These are phyloP conservation scores for Bombus waltoni DNA, from an alignment of 1,140 invertebrate genomes.

Conservation along the genomic window DNA sequence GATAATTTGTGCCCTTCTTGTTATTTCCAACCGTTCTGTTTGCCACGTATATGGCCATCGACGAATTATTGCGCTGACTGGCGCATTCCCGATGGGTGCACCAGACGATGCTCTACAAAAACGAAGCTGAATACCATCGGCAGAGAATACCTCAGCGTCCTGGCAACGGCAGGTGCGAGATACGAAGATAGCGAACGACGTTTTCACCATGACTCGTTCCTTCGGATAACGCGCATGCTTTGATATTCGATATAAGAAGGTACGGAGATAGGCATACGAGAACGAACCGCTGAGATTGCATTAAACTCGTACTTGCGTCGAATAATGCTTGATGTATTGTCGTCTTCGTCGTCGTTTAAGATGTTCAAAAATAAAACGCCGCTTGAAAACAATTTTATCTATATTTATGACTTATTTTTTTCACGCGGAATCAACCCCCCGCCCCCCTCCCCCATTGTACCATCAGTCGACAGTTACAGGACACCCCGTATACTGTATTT, in stretches of 20 bases:
- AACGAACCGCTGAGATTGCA: not conserved
- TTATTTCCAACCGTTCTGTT: constrained; percentile 44
- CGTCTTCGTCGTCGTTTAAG: too few relatives aligned
- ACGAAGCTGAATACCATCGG: constrained; percentile 49
- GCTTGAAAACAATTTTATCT: too few relatives aligned
- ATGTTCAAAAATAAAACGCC: too few relatives aligned
- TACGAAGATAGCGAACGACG: constrained; percentile 64
- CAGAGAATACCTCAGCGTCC: constrained; percentile 58
- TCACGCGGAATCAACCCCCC: too few relatives aligned
- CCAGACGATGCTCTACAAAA: constrained; percentile 59
- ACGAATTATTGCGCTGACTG: constrained; percentile 61
- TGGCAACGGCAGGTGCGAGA: constrained; percentile 71
- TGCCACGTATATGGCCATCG: constrained; percentile 56
- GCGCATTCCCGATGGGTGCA: constrained; percentile 31
- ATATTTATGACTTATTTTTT: too few relatives aligned
- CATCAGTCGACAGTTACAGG: too few relatives aligned
- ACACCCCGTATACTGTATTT: not conserved
- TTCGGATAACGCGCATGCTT: constrained; percentile 50
- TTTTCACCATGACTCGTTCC: constrained; percentile 68
- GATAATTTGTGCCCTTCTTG: constrained; percentile 60
- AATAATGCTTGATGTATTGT: not conserved
- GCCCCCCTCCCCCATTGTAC: too few relatives aligned
- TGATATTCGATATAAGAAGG: constrained; percentile 59
- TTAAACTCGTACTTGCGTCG: not conserved
- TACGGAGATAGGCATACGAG: not conserved